Evolutionary conservation across 2,113 vertebrate species (phyloP), one percentile per base, ranked within the genome.

Genomic region (Chascanopsetta lugubris): DNA sequence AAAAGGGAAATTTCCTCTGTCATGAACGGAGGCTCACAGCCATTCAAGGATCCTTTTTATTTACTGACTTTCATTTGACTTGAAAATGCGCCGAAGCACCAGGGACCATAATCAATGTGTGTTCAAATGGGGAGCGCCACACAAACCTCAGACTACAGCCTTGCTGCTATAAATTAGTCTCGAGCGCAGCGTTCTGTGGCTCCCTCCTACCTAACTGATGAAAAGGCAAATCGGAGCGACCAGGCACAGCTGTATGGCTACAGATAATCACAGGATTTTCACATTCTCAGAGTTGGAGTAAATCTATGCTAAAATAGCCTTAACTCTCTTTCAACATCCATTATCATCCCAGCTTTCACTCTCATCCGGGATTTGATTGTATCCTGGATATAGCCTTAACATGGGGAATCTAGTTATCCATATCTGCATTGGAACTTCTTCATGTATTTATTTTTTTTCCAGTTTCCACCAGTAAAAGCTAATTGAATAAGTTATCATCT

Each of bases 101-200:
- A 70, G 9, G 24, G 20, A 69, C 64, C 30, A 71, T 38, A 60
- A 73, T 50, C 32, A 27, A n/a, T 45, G 49, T 42, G 38, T 68
- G 67, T 61, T 64, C 24, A 45, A 55, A 60, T 20, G 48, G 12
- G n/a, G 53, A 21, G 46, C 25, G 58, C 75, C 75, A 21, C 70
- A 68, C 21, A 34, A 68, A 80, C 69, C 74, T 67, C 72, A 72
- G 45, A 49, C 53, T 21, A 32, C 20, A 59, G 50, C 15, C 21
- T 55, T 53, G 17, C 24, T 8, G 17, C 6, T 50, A 3, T 18
- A 66, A 61, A 40, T 74, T 60, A 59, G 69, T 73, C 64, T 69
- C 54, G 58, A 74, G 62, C 24, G 65, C 15, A 4, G 48, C n/a
- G 59, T 46, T 61, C 34, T 69, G 66, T 27, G 53, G 42, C 13